Base-by-base conservation (phyloP, 2,797 vertebrate species). In the Premnoplex brunnescens region DNA sequence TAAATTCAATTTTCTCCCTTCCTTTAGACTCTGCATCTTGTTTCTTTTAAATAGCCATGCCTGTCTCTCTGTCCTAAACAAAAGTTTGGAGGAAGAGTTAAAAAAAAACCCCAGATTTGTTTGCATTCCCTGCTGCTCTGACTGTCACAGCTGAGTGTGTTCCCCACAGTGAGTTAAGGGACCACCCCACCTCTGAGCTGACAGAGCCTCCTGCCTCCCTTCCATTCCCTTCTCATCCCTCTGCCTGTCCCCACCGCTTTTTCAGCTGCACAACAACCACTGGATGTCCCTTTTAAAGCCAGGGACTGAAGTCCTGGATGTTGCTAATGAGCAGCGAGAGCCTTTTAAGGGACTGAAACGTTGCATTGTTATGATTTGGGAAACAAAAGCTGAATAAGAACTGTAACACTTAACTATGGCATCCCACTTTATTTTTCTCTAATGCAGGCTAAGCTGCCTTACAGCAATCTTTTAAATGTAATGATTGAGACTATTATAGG, bases 401-500 rank as follows among this genome's bases (percentile, higher is more conserved):
- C 68, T 83, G 59, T 72, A 88, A 85, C 56, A 43, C 83, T 97
- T 88, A 86, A 91, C 88, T 92, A 18, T 64, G 84, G 84, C 73
- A 91, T 94, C 78, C 85, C n/a, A 51, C 90, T 89, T 85, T 81
- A 89, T 95, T 95, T 95, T 86, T 51, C 78, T 83, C 81, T 96
- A 95, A 95, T 95, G 63, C 81, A 85, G 78, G 81, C 91, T 95
- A 94, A 96, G 95, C 90, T 95, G 94, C 95, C 94, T 95, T 93
- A 93, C 72, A 97, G 96, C 95, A 91, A 95, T 96, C 91, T 94
- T 97, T 93, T 94, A 93, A 93, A 95, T 88, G 81, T 94, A 97
- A 95, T 96, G 94, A 97, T 95, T 95, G 94, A 95, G 84, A 96
- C 91, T 93, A 89, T 96, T 96, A 94, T 79, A 95, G 95, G 90